Evolutionary conservation across 2,888 invertebrate genomes (phyloP), one percentile per base, ranked within the genome.

Genomic region (Zeuzera pyrina): DNA sequence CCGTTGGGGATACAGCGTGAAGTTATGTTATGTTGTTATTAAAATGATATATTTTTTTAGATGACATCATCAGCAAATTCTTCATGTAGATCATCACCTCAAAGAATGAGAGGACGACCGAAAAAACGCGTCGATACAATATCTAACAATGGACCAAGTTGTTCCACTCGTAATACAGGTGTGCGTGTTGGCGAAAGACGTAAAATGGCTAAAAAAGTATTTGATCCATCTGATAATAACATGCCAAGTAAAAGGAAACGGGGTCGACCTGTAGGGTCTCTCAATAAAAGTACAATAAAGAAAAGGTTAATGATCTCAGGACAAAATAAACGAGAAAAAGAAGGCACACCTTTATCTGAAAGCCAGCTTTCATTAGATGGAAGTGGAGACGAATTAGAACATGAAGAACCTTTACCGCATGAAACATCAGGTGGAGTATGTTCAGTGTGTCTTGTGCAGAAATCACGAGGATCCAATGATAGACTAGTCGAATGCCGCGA

Each of bases 151-250:
- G 52, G 56, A 10, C 64, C 60, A 30, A 53, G 53, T 29, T 67
- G 49, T 34, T 50, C 56, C 3, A 67, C 60, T 15, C 51, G 73
- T 30, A 74, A 63, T 52, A 64, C 76, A 3, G 77, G 59, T 10
- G 77, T 87, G 4, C 72, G 88, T 19, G 86, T 87, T 12, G 87
- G 87, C 5, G 87, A 87, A 47, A 66, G 88, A 41, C 70, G 87
- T 32, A 88, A 91, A 88, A 89, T 92, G 84, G 93, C 92, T 0
- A 93, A 92, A 57, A 91, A 91, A 60, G 93, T 94, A 0, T 94
- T 93, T 58, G 93, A 94, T 69, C 94, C 94, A 2, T 93, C 93
- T 0, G 93, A 93, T 52, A 91, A 90, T 45, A 91, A 92, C 66
- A 73, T 91, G 21, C 92, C 93, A 6, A 86, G 85, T 45, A 87